Base-by-base conservation (phyloP, 2,113 vertebrate species). In the Rhinopomastus cyanomelas region DNA sequence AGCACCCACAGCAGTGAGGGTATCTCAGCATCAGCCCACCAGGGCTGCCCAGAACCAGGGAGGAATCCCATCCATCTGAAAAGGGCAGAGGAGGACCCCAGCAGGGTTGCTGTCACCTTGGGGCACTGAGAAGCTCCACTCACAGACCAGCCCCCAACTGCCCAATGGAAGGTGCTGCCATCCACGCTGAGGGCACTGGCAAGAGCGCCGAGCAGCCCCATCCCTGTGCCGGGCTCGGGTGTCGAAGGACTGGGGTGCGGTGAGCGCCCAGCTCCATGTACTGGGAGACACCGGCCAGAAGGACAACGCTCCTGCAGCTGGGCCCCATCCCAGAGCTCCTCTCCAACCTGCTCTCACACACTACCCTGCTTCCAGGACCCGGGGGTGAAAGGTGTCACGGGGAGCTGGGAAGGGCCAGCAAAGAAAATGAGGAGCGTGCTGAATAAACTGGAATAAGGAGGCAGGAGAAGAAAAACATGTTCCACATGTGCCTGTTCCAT, bases 401-500 rank as follows among this genome's bases (percentile, higher is more conserved):
- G 59, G 22, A 85, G 59, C 52, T 20, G 64, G 79, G 67, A 30
- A 83, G 76, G 78, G 62, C 53, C 59, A 84, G 85, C 48, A 42
- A 74, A 56, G 8, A 51, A 60, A 46, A 65, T 22, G n/a, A n/a
- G 4, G 3, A 56, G 29, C 6, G 25, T 61, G 7, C 55, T 1
- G 32, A 89, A 61, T 4, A 12, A 87, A 72, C 3, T 73, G 73
- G 88, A 83, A 86, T 81, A 84, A 91, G 78, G 4, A 92, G 80
- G 16, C 76, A 87, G 83, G 0, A 17, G 53, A 48, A 81, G 92
- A 72, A 95, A 95, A 95, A 92, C 94, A 91, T 18, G 94, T 84
- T 95, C 95, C 93, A 92, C 92, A 92, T 95, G 95, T 96, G 95
- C 80, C 0, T 91, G 94, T 94, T 95, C 92, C 92, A 94, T 84